Base-by-base conservation (phyloP, 2,888 invertebrate species). In the Leptopilina drosophilae region DNA sequence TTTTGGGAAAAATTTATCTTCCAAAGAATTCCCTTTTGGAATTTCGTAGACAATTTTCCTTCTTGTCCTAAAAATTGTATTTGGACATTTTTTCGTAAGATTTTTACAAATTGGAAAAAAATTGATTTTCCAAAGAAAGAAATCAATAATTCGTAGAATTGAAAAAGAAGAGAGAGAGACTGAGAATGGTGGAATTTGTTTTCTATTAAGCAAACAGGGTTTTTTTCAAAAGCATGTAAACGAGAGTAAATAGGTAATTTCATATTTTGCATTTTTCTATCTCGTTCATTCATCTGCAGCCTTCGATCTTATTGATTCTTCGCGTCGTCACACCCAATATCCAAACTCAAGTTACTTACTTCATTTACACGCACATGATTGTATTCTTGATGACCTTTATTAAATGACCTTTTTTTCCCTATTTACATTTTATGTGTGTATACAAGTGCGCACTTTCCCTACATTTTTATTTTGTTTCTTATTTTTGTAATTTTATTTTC, bases 301-400 rank as follows among this genome's bases (percentile, higher is more conserved):
- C 80, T 82, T 85, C 81, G 82, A 85, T 83, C 81, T 64, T 81
- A 84, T 85, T 82, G 84, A 83, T 84, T 81, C 76, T 77, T 77
- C 76, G 49, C 49, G 49, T 49, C 75, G 81, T 79, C 82, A 82
- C 69, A 73, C 56, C 53, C 53, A 73, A 73, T 73, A 73, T 73
- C 33, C 26, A 73, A 73, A 69, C 67, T 73, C 69, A n/a, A 56
- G 33, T 8, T n/a, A 56, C 69, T 53, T 56, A 73, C 33, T 73
- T 53, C 33, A 73, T 53, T 73, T 56, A 56, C 53, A 73, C 9
- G 69, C 56, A 73, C 33, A 12, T n/a, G 53, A 73, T 53, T 26
- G n/a, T 53, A 8, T 73, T 56, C 53, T 56, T 26, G 26, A 56
- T 56, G 69, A 73, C 69, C 69, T 73, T 73, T 56, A 73, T 49